phyloP scores from a whole-genome alignment of 2,113 vertebrate genomes.

The Chaetorhynchus papuensis region DNA sequence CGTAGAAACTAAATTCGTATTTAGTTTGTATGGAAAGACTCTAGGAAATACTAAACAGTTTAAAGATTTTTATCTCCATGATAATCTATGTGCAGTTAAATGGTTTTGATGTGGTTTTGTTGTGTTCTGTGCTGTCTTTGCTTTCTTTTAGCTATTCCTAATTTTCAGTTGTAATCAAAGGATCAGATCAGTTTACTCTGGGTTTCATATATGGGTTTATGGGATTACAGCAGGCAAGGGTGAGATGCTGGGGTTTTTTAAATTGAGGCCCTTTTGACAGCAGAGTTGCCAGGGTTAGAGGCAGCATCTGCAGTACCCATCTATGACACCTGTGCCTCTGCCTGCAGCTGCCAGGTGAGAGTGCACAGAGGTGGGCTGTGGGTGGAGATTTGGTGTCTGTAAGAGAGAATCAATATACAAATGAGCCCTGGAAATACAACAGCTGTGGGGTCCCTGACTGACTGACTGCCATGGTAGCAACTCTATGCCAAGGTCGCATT shows the following conservation, averaged over 20 bases:
- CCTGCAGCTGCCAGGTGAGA: not conserved
- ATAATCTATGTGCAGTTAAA: not conserved
- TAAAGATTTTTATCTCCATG: not conserved
- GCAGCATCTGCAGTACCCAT: not conserved
- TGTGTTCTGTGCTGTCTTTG: not conserved
- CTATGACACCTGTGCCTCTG: not conserved
- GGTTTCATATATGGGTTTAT: not conserved
- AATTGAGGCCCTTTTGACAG: not conserved
- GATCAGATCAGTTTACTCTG: not conserved
- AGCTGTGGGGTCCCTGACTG: not conserved
- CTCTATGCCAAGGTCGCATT: not conserved
- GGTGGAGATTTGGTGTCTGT: not conserved
- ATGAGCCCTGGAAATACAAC: not conserved
- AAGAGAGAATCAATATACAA: not conserved
- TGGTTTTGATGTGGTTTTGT: not conserved
- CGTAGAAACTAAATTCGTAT: not conserved
- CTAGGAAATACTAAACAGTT: not conserved
- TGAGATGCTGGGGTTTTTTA: not conserved
- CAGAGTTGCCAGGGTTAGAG: not conserved
- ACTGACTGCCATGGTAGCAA: fast-evolving
- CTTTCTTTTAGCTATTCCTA: not conserved
- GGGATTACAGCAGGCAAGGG: not conserved
- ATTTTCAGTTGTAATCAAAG: not conserved
- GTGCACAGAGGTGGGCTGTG: not conserved
- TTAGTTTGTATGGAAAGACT: not conserved